These are phyloP conservation scores for Athene cunicularia DNA, from an alignment of 2,113 vertebrate genomes.

Conservation along the genomic window DNA sequence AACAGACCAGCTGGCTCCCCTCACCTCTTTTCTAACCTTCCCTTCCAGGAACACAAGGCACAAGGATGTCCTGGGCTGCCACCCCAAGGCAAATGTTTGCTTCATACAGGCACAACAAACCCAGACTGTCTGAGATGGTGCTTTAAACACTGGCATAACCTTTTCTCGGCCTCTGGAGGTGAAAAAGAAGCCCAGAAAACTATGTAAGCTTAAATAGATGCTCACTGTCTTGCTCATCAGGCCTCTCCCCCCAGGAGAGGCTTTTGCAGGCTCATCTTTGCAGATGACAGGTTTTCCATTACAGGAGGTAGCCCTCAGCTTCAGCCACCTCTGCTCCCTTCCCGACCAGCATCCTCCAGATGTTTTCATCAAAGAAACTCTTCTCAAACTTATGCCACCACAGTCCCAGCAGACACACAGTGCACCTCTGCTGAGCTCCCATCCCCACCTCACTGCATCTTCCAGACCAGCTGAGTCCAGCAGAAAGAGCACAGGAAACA, in stretches of 20 bases:
- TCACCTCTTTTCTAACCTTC: conserved; percentile 18
- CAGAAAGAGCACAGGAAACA: not conserved
- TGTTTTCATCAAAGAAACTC: not conserved
- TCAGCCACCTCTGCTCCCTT: not conserved
- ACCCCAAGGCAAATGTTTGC: conserved; percentile 16
- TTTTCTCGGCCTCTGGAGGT: not conserved
- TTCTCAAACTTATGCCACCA: not conserved
- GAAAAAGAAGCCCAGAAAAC: not conserved
- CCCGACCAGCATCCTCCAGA: not conserved
- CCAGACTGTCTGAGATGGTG: conserved; percentile 35
- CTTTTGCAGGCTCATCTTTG: not conserved
- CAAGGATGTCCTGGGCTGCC: conserved; percentile 27
- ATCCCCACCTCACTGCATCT: not conserved
- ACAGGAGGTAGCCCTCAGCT: not conserved
- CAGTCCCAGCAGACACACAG: not conserved
- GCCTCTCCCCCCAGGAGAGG: not conserved
- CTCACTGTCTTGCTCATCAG: not conserved
- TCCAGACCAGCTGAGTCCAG: not conserved
- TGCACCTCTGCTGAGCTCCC: not conserved
- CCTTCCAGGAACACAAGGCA: conserved; percentile 57
- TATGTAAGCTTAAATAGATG: not conserved
- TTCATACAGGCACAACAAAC: not conserved
- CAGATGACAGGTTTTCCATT: not conserved
- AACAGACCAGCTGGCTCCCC: conserved; percentile 19
- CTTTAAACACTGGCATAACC: not conserved